These are phyloP conservation scores for Drosophila stalkeri DNA, from an alignment of 2,888 invertebrate species.

Conservation along the genomic window DNA sequence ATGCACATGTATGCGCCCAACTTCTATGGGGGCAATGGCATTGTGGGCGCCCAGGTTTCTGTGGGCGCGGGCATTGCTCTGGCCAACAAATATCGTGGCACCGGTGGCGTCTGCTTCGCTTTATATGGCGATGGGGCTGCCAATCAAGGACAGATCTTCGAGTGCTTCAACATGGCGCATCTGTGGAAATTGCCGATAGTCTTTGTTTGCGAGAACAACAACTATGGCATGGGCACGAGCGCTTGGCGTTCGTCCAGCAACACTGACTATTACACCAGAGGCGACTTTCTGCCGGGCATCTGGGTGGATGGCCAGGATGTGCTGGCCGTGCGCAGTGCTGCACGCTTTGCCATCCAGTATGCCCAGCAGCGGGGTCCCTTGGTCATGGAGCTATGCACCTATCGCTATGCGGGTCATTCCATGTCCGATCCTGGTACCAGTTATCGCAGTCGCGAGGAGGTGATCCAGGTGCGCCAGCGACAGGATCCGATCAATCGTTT, in stretches of 20 bases:
- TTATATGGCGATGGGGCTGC: conserved; percentile 97
- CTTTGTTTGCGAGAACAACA: conserved; percentile 99
- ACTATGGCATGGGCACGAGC: conserved; percentile 98
- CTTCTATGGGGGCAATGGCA: conserved; percentile 98
- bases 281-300: conserved; percentile 97
- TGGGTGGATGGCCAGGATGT: conserved; percentile 99
- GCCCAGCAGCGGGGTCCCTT: conserved; percentile 95
- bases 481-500: conserved; percentile 98
- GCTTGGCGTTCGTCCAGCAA: conserved; percentile 94
- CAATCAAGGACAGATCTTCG: conserved; percentile 96
- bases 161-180: conserved; percentile 97
- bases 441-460: conserved; percentile 96
- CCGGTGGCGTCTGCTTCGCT: conserved; percentile 93
- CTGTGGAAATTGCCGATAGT: conserved; percentile 96
- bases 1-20: conserved; percentile 98
- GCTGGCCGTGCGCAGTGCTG: conserved; percentile 94
- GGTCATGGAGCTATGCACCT: conserved; percentile 97
- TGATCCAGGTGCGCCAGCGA: conserved; percentile 97
- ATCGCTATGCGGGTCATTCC: conserved; percentile 98
- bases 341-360: conserved; percentile 92
- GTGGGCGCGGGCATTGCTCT: conserved; percentile 97
- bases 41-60: conserved; percentile 99
- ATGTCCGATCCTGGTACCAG: conserved; percentile 99
- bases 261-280: conserved; percentile 95
- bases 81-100: conserved; percentile 93